Conservation (phyloP, 2,797 vertebrate species). For the Sitta carolinensis region DNA sequence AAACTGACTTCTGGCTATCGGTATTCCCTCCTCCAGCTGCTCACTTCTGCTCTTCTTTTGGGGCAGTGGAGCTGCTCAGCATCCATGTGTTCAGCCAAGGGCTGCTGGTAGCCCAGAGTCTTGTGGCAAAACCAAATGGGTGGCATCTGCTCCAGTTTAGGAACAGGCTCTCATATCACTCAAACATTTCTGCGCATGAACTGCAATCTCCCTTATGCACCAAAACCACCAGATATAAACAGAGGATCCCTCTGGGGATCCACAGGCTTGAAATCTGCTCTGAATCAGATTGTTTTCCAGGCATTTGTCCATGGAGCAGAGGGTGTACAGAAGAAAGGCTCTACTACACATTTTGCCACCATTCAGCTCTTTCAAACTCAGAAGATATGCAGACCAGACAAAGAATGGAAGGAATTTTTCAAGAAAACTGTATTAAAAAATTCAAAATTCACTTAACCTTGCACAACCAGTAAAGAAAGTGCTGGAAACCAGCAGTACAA, state of each 20-base stretch:
- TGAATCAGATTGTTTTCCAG: not conserved
- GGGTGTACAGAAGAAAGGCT: not conserved
- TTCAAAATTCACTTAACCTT: not conserved
- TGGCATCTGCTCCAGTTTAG: not conserved
- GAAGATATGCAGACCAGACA: not conserved
- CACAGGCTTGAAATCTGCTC: not conserved
- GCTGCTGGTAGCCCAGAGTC: not conserved
- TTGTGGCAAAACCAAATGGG: not conserved
- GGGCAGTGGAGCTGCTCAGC: not conserved
- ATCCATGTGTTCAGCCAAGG: not conserved
- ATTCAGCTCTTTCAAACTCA: not conserved
- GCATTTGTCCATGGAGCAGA: not conserved
- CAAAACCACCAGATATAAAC: not conserved
- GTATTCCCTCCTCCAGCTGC: not conserved
- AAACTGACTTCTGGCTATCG: not conserved
- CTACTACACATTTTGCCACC: not conserved
- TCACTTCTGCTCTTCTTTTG: not conserved
- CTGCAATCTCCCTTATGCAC: not conserved
- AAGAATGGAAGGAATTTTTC: not conserved
- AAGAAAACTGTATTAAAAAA: not conserved
- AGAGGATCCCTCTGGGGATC: not conserved
- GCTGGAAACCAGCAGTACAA: not conserved
- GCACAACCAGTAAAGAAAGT: not conserved
- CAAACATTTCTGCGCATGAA: not conserved
- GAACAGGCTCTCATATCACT: rapidly evolving